These are phyloP conservation scores for Edolisoma coerulescens DNA, from an alignment of 2,113 vertebrate genomes.

Conservation along the genomic window DNA sequence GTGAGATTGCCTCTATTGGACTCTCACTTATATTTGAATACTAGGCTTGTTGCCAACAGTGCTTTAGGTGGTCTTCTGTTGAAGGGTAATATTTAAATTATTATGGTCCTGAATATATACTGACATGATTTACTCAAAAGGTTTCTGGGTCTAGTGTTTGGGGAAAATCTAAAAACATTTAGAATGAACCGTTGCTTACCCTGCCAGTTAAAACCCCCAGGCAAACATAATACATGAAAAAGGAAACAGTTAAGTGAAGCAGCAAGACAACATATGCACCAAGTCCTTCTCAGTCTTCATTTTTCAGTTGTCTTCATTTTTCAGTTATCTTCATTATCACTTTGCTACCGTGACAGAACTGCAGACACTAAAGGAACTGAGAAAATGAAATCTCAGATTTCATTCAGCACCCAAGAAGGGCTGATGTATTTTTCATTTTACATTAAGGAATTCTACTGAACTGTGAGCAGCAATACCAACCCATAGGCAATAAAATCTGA, in stretches of 20 bases:
- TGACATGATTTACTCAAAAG: background rate
- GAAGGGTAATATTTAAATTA: background rate
- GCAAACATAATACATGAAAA: background rate
- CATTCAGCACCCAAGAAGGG: background rate
- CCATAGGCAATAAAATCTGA: background rate
- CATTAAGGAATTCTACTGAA: background rate
- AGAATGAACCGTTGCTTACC: background rate
- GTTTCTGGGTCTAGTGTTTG: background rate
- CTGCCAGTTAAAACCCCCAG: background rate
- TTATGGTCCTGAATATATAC: background rate
- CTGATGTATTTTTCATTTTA: background rate
- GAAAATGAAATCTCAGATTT: constrained; percentile 3
- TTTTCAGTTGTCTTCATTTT: constrained; percentile 17
- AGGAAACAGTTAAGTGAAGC: constrained; percentile 21
- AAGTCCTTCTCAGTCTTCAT: background rate
- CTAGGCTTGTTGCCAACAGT: background rate
- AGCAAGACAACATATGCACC: constrained; percentile 17
- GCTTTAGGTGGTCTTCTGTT: background rate
- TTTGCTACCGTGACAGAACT: background rate
- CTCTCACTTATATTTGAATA: background rate
- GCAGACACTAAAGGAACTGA: background rate
- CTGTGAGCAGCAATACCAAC: background rate
- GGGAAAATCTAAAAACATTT: background rate
- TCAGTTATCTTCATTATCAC: background rate
- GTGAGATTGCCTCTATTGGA: background rate